phyloP scores from a whole-genome alignment of 2,888 invertebrate genomes.

The Hetaerina titia region DNA sequence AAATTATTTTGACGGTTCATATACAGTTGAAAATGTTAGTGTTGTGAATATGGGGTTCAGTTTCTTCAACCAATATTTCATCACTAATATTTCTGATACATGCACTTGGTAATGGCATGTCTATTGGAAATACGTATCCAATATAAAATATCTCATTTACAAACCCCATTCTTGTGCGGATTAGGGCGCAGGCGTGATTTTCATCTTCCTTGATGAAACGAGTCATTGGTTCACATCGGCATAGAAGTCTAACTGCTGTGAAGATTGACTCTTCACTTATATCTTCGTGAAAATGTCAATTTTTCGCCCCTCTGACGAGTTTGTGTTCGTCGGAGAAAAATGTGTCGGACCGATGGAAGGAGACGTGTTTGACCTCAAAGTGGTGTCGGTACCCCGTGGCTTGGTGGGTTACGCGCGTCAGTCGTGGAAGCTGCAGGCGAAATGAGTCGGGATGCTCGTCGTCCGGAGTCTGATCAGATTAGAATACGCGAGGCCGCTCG shows the following conservation, averaged over 20 bases:
- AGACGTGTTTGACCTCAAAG: background rate
- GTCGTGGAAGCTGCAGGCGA: slow-evolving; percentile 16
- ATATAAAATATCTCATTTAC: too few relatives aligned
- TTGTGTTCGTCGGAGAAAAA: background rate
- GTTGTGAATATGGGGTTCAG: too few relatives aligned
- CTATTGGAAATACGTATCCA: too few relatives aligned
- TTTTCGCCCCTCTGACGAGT: background rate
- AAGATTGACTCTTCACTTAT: background rate
- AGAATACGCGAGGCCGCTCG: slow-evolving; percentile 30
- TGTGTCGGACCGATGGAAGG: background rate
- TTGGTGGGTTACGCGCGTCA: background rate
- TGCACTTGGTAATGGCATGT: too few relatives aligned
- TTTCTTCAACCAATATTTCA: too few relatives aligned
- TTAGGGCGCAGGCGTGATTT: background rate
- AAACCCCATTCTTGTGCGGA: too few relatives aligned
- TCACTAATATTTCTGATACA: too few relatives aligned
- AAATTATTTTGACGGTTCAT: too few relatives aligned
- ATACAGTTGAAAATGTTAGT: too few relatives aligned
- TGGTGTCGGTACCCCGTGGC: background rate
- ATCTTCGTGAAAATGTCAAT: background rate
- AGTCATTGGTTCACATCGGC: slow-evolving; percentile 7
- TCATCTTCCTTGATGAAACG: background rate
- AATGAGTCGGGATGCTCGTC: background rate
- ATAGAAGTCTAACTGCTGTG: background rate
- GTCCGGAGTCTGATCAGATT: slow-evolving; percentile 25